Conservation (phyloP, 2,888 invertebrate species). For the Lottia gigantea region DNA sequence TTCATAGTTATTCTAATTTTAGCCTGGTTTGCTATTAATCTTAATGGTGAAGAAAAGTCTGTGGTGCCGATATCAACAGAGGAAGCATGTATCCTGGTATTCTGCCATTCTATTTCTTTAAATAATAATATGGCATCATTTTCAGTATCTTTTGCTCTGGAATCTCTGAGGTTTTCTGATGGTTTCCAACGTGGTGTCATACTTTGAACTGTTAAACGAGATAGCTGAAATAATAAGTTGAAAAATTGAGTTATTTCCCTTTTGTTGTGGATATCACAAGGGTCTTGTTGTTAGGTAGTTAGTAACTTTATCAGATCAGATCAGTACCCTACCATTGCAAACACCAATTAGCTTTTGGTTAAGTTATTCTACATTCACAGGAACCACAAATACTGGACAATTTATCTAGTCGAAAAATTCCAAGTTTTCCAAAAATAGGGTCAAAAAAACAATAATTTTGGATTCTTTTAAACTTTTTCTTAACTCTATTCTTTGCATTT, state of each 20-base stretch:
- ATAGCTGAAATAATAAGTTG: slow-evolving; percentile 76
- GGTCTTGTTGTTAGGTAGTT: no score
- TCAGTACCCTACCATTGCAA: not conserved
- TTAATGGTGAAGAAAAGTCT: slow-evolving; percentile 74
- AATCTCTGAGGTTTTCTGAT: slow-evolving; percentile 84
- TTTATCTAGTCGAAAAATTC: no score
- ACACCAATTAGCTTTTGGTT: no score
- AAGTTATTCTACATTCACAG: not conserved
- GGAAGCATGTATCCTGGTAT: slow-evolving; percentile 94
- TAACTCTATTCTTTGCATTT: no score
- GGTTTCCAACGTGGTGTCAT: slow-evolving; percentile 90
- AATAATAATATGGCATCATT: slow-evolving; percentile 93
- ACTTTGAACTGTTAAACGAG: slow-evolving; percentile 92
- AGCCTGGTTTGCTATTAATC: slow-evolving; percentile 92
- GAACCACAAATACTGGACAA: not conserved
- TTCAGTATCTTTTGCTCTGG: slow-evolving; percentile 89
- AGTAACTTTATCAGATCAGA: no score
- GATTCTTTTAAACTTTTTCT: no score
- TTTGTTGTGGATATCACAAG: not conserved
- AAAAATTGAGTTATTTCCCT: slow-evolving; percentile 8
- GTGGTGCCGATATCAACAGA: slow-evolving; percentile 70
- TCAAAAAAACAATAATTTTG: no score
- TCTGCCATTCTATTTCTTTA: slow-evolving; percentile 95
- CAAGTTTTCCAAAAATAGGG: no score
- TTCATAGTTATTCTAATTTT: slow-evolving; percentile 95